Base-by-base conservation (phyloP, 1,140 invertebrate genomes). In the Trichogramma pretiosum region DNA sequence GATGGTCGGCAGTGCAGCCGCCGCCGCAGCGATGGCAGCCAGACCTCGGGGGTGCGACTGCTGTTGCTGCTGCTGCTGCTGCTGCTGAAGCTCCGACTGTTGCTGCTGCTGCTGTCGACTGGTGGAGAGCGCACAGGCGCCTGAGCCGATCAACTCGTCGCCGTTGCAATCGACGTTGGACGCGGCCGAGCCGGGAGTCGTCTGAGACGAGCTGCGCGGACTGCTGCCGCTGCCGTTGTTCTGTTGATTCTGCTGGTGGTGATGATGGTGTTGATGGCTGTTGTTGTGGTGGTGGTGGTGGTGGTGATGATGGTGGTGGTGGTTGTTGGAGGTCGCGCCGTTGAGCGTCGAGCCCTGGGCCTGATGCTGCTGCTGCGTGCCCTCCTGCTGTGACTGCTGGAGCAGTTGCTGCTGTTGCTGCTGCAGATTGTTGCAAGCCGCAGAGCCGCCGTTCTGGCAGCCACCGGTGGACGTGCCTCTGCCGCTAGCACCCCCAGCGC, bases 381-480 rank as follows among this genome's bases (percentile, higher is more conserved):
- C n/a, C n/a, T n/a, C n/a, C n/a, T 63, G 50, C 66, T 64, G 55
- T 61, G 59, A 48, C 67, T 64, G 58, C 58, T 59, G 55, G 61
- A 62, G 32, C 59, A 62, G 53, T 54, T 54, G 55, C 58, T 56
- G 46, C 55, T 56, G 50, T 59, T 59, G 48, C 57, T 53, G 52
- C 60, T 57, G 54, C n/a, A n/a, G 42, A 60, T 63, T 43, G 61
- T 64, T 56, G n/a, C n/a, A 13, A 30, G 8, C 13, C 17, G n/a
- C 38, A 51, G 40, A 18, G 45, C 45, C 46, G 26, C n/a, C 41
- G 24, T n/a, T 19, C 26, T 32, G 33, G 44, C 32, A 47, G 44
- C 11, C 14, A 9, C 30, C 43, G 23, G 19, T 16, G 26, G 26
- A 7, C 26, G 26, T 7, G 26, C 26, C 26, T 13, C 14, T 36